Evolutionary conservation across 2,113 vertebrate genomes (phyloP).

Genomic region (Calidris pugnax): DNA sequence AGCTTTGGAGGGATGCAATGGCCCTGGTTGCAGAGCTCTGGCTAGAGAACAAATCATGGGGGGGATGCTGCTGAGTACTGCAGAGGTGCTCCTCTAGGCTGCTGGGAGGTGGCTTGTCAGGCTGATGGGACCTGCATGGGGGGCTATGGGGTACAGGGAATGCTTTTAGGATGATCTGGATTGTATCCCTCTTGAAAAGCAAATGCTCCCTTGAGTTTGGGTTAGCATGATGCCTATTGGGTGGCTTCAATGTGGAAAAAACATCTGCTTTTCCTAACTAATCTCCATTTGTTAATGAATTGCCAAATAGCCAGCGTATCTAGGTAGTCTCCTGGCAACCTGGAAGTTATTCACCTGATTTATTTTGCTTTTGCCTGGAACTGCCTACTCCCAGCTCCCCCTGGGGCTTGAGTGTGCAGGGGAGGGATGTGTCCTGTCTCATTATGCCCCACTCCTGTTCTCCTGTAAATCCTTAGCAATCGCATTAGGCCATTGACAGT

Average conservation of each 20-base stretch:
- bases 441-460: not conserved
- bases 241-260: not conserved
- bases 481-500: not conserved
- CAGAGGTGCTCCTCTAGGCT: not conserved
- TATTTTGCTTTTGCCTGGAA: not conserved
- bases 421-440: not conserved
- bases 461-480: not conserved
- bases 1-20: not conserved
- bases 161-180: not conserved
- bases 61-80: not conserved
- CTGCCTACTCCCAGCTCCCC: not conserved
- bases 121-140: not conserved
- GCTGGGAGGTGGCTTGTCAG: not conserved
- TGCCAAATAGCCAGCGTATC: not conserved
- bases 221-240: not conserved
- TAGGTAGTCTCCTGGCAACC: conserved; percentile 2
- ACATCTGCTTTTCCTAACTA: not conserved
- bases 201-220: not conserved
- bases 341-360: not conserved
- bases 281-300: not conserved
- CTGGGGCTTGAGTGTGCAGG: not conserved
- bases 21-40: not conserved
- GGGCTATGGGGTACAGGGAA: not conserved
- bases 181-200: not conserved
- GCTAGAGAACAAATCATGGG: not conserved